A percentile compares a stretch with the other conserved stretches of the same genome.
Conservation (phyloP, 2,888 invertebrate genomes). For the Cephus spinipes region DNA sequence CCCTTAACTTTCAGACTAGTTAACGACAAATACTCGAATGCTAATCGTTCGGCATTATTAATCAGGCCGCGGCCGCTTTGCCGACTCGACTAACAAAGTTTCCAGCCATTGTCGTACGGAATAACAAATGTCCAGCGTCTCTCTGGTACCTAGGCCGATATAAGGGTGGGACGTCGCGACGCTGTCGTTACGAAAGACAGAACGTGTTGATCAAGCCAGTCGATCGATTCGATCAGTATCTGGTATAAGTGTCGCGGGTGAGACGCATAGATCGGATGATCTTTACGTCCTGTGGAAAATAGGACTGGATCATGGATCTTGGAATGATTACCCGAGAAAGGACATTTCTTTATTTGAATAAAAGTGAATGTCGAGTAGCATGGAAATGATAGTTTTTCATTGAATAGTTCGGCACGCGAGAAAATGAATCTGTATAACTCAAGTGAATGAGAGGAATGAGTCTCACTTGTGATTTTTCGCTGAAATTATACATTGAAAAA, state of each 20-base stretch:
- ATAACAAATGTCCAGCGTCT: slow-evolving; percentile 19
- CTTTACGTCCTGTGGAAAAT: neutral
- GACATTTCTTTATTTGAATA: neutral
- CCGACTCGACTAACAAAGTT: slow-evolving; percentile 23
- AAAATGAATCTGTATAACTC: neutral
- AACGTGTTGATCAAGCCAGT: neutral
- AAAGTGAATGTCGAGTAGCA: neutral
- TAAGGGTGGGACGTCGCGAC: neutral
- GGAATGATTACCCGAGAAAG: neutral
- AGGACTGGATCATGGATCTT: neutral
- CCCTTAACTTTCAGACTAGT: slow-evolving; percentile 7
- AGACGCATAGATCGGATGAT: neutral
- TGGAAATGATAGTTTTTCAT: neutral
- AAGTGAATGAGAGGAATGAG: neutral
- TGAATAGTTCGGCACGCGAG: neutral
- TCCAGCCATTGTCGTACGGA: slow-evolving; percentile 23
- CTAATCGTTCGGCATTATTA: slow-evolving; percentile 25
- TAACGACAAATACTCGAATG: slow-evolving; percentile 22
- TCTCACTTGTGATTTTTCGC: neutral
- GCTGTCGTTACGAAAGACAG: neutral
- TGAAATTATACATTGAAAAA: neutral
- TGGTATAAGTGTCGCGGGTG: neutral
- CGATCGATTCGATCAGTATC: neutral
- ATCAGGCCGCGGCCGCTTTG: slow-evolving; percentile 20
- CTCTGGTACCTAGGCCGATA: neutral